phyloP scores from a whole-genome alignment of 2,888 invertebrate genomes.

The Embidobia sp. region DNA sequence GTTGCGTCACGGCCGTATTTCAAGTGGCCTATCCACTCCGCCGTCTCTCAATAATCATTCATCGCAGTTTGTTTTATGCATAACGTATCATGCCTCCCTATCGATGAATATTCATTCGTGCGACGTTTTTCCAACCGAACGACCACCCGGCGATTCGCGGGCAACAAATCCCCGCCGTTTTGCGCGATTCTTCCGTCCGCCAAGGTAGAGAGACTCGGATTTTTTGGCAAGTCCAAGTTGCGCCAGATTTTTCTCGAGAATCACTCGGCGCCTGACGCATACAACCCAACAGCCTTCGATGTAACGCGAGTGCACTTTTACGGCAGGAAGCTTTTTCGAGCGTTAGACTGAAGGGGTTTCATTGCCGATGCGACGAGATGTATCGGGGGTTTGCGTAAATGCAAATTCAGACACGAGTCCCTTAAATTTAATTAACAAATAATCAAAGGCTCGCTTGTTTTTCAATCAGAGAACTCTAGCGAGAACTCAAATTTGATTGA shows the following conservation, averaged over 20 bases:
- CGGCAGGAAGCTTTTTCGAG: slow-evolving; percentile 23
- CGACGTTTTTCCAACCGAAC: too few relatives aligned
- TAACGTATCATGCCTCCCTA: slow-evolving; percentile 14
- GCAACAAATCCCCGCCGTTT: too few relatives aligned
- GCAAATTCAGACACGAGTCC: too few relatives aligned
- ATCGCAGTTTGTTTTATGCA: slow-evolving; percentile 49
- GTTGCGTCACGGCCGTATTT: slow-evolving; percentile 38
- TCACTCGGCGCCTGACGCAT: slow-evolving; percentile 67
- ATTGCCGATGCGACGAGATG: slow-evolving; percentile 15
- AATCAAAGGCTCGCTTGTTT: too few relatives aligned
- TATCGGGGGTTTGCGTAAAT: neutral
- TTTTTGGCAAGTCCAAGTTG: slow-evolving; percentile 32
- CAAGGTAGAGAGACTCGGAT: neutral
- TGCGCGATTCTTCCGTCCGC: too few relatives aligned
- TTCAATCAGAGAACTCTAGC: too few relatives aligned
- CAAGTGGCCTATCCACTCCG: slow-evolving; percentile 49
- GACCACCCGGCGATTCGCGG: too few relatives aligned
- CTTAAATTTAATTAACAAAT: slow-evolving; percentile 39
- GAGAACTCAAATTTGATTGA: too few relatives aligned
- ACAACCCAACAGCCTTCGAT: slow-evolving; percentile 72
- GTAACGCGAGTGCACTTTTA: slow-evolving; percentile 62
- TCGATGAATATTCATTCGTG: slow-evolving; percentile 46
- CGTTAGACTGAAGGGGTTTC: slow-evolving; percentile 4
- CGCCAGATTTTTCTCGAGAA: neutral
- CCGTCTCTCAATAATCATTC: slow-evolving; percentile 23